phyloP scores from a whole-genome alignment of 2,797 vertebrate species.

The Megaceryle alcyon region DNA sequence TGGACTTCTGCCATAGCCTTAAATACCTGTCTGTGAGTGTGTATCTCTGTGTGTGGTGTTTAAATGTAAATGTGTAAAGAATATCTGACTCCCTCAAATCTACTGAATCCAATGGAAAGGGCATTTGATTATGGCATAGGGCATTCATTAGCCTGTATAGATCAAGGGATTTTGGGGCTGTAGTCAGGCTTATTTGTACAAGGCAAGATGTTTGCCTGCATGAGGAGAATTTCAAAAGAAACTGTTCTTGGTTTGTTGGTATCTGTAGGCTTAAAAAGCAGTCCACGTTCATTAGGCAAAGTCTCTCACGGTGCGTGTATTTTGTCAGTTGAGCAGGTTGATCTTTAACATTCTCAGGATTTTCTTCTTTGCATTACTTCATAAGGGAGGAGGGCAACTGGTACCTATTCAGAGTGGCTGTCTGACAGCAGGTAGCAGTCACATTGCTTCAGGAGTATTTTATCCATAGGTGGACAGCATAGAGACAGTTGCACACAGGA shows the following conservation, averaged over 20 bases:
- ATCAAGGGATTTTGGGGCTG: not conserved
- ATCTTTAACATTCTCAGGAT: not conserved
- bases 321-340: not conserved
- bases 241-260: not conserved
- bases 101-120: not conserved
- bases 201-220: not conserved
- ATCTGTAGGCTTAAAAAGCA: not conserved
- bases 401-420: not conserved
- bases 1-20: not conserved
- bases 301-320: not conserved
- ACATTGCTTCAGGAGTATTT: not conserved
- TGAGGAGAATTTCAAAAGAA: not conserved
- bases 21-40: not conserved
- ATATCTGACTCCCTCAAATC: not conserved
- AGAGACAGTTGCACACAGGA: not conserved
- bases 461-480: not conserved
- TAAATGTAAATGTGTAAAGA: not conserved
- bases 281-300: not conserved
- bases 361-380: not conserved
- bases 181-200: not conserved
- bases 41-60: not conserved
- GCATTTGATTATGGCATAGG: not conserved
- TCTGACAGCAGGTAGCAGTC: not conserved
- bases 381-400: no score
- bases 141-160: not conserved